A percentile compares a stretch with the other conserved stretches of the same genome.
Conservation (phyloP, 2,113 vertebrate species). For the Phrynosoma platyrhinos region DNA sequence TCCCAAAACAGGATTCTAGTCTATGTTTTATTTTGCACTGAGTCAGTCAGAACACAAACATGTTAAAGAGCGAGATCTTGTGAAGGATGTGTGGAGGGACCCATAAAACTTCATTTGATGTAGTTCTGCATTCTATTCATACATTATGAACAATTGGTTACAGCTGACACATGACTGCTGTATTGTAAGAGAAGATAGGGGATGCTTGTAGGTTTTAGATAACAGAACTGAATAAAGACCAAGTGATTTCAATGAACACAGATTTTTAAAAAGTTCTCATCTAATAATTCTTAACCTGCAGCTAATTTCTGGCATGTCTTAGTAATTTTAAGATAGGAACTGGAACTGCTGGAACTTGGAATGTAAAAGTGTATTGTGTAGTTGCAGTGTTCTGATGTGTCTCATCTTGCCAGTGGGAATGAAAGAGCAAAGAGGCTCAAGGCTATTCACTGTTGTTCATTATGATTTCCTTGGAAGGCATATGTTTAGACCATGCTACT, state of each 20-base stretch:
- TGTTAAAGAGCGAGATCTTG: background rate
- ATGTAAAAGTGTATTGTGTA: background rate
- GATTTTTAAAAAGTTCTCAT: constrained; percentile 20
- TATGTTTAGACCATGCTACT: background rate
- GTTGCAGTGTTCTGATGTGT: background rate
- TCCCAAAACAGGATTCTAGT: too few species aligned
- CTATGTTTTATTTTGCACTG: too few species aligned
- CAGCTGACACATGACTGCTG: background rate
- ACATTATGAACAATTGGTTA: background rate
- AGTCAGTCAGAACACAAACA: background rate
- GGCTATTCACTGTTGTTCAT: background rate
- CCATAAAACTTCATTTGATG: accelerated
- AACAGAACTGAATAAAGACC: constrained; percentile 21
- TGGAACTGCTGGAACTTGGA: background rate
- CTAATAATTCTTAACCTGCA: constrained; percentile 45
- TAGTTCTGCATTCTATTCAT: accelerated
- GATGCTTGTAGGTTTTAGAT: constrained; percentile 19
- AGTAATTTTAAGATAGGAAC: background rate
- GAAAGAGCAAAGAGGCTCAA: background rate
- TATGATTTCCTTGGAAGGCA: constrained; percentile 10
- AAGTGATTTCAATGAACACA: constrained; percentile 23
- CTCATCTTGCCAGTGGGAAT: constrained; percentile 21
- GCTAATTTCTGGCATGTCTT: constrained; percentile 31
- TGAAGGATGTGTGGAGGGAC: accelerated
- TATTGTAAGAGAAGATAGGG: constrained; percentile 5